Conservation (phyloP, 2,113 vertebrate species). For the Calidris pugnax region DNA sequence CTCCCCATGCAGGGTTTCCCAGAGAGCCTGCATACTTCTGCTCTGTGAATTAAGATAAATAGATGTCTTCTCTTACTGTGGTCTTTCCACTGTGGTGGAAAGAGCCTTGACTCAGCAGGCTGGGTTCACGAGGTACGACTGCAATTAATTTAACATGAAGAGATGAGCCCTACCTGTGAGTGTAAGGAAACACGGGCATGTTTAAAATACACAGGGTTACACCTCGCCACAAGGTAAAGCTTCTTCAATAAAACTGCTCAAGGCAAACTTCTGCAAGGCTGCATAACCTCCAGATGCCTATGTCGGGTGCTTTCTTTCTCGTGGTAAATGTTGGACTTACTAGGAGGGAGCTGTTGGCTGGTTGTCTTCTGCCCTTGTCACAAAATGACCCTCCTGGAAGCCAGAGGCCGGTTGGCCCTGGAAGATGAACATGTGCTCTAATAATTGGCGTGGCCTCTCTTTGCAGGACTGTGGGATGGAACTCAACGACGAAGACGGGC, state of each 20-base stretch:
- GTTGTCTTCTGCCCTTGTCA: background rate
- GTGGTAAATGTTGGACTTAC: background rate
- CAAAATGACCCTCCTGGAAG: background rate
- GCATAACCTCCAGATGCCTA: background rate
- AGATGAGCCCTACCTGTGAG: background rate
- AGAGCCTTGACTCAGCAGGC: background rate
- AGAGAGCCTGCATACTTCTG: background rate
- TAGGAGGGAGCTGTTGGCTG: background rate
- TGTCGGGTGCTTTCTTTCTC: background rate
- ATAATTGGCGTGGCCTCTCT: background rate
- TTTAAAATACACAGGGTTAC: background rate
- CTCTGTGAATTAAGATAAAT: background rate
- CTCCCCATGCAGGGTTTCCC: background rate
- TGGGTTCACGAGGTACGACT: background rate
- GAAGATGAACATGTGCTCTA: background rate
- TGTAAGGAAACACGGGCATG: background rate
- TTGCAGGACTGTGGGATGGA: slow-evolving; percentile 91
- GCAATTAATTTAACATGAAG: background rate
- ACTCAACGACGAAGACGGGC: slow-evolving; percentile 92
- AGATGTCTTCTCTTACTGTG: background rate
- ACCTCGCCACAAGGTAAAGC: background rate
- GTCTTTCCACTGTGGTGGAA: background rate
- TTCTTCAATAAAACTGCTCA: background rate
- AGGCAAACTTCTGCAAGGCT: background rate
- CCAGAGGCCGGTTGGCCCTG: background rate